A percentile compares a stretch with the other conserved stretches of the same genome.
Conservation (phyloP, 2,797 vertebrate species). For the Knipowitschia caucasica region DNA sequence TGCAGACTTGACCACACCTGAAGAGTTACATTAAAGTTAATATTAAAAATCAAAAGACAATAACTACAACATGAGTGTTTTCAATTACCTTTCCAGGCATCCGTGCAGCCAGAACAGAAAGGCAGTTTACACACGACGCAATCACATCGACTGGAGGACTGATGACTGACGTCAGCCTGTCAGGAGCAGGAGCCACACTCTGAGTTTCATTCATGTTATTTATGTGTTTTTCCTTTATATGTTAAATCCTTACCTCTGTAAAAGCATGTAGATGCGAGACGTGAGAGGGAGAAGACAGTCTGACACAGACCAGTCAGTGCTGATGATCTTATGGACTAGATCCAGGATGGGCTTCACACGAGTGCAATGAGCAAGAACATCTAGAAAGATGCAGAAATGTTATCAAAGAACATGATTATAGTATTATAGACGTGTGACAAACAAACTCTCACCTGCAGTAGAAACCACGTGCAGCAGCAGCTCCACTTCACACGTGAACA, state of each 20-base stretch:
- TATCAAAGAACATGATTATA: too few species aligned
- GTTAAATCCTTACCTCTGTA: conserved; percentile 83
- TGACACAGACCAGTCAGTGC: conserved; percentile 90
- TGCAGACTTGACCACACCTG: conserved; percentile 97
- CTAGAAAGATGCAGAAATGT: conserved; percentile 50
- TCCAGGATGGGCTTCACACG: conserved; percentile 95
- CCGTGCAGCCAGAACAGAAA: conserved; percentile 88
- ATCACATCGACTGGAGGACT: conserved; percentile 93
- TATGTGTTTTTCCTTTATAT: not conserved
- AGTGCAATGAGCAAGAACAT: conserved; percentile 91
- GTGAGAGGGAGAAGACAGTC: conserved; percentile 95
- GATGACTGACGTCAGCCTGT: conserved; percentile 89
- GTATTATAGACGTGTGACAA: not conserved
- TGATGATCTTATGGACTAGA: conserved; percentile 93
- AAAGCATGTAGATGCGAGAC: conserved; percentile 94
- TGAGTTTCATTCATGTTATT: too few species aligned
- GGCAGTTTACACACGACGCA: conserved; percentile 93
- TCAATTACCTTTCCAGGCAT: conserved; percentile 89
- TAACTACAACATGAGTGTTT: not conserved
- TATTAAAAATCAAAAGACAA: not conserved
- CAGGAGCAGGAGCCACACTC: not conserved
- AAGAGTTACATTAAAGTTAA: not conserved
- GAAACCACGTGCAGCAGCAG: conserved; percentile 98
- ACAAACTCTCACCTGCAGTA: conserved; percentile 82
- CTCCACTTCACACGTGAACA: conserved; percentile 98